A percentile compares a stretch with the other conserved stretches of the same genome.
phyloP scores from a whole-genome alignment of 2,113 vertebrate species.

The Calonectris borealis region DNA sequence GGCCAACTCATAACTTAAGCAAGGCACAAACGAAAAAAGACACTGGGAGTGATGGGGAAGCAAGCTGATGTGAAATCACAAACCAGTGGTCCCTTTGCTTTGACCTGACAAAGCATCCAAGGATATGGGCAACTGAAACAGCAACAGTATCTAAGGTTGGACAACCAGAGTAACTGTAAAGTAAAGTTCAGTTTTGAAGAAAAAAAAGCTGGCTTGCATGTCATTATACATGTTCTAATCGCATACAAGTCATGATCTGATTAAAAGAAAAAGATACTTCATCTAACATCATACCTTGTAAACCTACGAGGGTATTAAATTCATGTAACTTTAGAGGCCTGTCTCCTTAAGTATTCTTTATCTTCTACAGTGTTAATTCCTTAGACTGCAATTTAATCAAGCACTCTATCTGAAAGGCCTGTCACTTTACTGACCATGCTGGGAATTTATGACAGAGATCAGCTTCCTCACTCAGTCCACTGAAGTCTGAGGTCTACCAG shows the following conservation, averaged over 20 bases:
- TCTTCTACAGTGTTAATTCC: neutral
- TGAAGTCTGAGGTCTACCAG: neutral
- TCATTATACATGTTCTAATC: neutral
- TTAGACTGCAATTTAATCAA: neutral
- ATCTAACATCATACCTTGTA: neutral
- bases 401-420: neutral
- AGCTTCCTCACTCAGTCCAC: neutral
- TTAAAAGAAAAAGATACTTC: neutral
- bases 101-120: neutral
- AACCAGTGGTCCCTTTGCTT: neutral
- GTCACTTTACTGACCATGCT: neutral
- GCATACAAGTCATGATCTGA: neutral
- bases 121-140: neutral
- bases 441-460: neutral
- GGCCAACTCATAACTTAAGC: constrained; percentile 20
- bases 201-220: neutral
- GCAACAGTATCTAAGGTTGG: neutral
- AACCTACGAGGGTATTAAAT: neutral
- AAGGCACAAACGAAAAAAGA: constrained; percentile 4
- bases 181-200: neutral
- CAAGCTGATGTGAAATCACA: neutral
- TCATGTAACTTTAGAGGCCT: neutral
- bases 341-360: neutral
- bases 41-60: neutral
- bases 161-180: neutral